phyloP scores from a whole-genome alignment of 2,888 invertebrate species.

The Strigamia transsilvanica region DNA sequence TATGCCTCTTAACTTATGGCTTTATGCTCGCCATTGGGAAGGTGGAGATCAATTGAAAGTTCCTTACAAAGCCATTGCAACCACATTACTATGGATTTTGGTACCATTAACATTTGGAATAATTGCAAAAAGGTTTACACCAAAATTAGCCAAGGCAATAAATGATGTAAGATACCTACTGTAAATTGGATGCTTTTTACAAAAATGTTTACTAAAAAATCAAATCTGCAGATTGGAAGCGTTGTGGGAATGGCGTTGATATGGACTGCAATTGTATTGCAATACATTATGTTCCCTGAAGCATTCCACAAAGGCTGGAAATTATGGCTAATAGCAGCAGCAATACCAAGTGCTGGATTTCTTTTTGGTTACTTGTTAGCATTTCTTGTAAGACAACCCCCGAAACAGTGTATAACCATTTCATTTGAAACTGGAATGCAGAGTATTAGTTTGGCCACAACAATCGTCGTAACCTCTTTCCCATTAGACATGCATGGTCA shows the following conservation, averaged over 20 bases:
- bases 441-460: conserved; percentile 15
- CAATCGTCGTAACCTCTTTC: not conserved
- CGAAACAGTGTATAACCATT: not conserved
- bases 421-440: conserved; percentile 35
- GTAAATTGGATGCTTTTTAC: no score
- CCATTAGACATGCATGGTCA: not conserved
- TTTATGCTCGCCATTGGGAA: conserved; percentile 2
- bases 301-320: not conserved
- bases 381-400: not conserved
- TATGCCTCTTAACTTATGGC: conserved; percentile 17
- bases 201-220: no score
- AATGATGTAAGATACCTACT: not conserved
- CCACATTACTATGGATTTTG: not conserved
- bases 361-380: not conserved
- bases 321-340: not conserved
- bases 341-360: not conserved
- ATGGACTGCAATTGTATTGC: not conserved
- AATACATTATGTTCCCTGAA: not conserved
- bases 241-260: not conserved
- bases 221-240: not conserved
- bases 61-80: not conserved
- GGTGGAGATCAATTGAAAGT: not conserved
- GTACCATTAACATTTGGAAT: not conserved
- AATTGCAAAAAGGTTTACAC: not conserved
- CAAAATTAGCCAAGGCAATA: conserved; percentile 1